phyloP scores from a whole-genome alignment of 2,888 invertebrate genomes.

The Andrena fulva region DNA sequence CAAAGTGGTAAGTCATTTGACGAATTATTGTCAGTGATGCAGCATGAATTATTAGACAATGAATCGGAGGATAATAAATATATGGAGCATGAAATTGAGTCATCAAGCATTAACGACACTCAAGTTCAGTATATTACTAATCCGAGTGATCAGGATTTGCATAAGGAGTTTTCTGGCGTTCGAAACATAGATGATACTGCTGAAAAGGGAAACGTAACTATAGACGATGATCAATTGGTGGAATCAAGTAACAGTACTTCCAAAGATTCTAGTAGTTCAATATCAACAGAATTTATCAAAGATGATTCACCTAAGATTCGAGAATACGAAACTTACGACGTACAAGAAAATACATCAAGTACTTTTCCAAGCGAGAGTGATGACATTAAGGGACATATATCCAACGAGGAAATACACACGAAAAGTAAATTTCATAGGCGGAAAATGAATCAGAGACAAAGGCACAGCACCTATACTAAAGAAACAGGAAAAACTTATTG shows the following conservation, averaged over 20 bases:
- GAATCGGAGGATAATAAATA: neutral
- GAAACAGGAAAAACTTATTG: neutral
- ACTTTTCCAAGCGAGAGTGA: constrained; percentile 18
- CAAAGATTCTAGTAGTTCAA: neutral
- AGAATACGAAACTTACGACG: constrained; percentile 4
- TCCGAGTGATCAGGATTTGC: neutral
- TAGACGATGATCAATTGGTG: neutral
- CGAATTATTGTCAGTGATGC: constrained; percentile 53
- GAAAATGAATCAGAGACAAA: constrained; percentile 1
- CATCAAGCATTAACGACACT: neutral
- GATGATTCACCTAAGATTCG: neutral
- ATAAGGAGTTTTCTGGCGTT: neutral
- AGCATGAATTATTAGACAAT: constrained; percentile 35
- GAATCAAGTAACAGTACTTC: neutral
- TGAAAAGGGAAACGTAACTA: neutral
- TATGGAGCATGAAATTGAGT: neutral
- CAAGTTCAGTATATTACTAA: neutral
- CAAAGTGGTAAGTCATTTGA: constrained; percentile 40
- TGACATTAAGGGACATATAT: neutral
- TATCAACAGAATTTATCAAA: neutral
- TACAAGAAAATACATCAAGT: neutral
- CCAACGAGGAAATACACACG: neutral
- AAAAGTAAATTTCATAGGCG: constrained; percentile 20
- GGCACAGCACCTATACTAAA: constrained; percentile 1
- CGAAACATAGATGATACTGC: neutral